Percentiles rank a stretch among this genome's conserved stretches.
Conservation (phyloP, 92 coral and sea anemone species). For the Paragorgia papillata region DNA sequence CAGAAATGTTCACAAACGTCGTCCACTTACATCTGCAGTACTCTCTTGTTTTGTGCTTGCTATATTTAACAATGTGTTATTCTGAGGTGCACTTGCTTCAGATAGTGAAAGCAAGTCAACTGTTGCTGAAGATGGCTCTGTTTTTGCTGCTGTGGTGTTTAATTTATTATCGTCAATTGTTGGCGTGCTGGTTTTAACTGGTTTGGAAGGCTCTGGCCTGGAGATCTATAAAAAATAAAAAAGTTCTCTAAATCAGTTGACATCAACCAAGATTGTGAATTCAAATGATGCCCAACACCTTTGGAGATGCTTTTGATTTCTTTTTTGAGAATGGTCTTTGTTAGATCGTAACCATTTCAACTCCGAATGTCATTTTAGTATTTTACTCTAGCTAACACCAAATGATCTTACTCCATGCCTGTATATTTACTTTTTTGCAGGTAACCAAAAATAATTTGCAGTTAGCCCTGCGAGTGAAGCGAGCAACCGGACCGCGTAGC, state of each 20-base stretch:
- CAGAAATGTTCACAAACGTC: not conserved
- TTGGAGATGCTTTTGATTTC: no score
- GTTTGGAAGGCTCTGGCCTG: slow-evolving; percentile 24
- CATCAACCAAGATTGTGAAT: not conserved
- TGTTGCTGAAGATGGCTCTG: slow-evolving; percentile 51
- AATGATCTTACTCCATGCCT: no score
- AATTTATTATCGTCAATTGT: slow-evolving; percentile 20
- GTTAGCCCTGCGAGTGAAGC: no score
- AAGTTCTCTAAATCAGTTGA: no score
- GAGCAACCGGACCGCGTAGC: no score
- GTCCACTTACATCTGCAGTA: slow-evolving; percentile 37
- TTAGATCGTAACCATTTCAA: no score
- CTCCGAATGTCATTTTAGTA: no score
- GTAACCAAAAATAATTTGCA: no score
- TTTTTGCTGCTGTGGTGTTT: slow-evolving; percentile 23
- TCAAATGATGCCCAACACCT: no score
- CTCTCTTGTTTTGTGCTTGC: not conserved
- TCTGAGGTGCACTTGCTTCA: slow-evolving; percentile 52
- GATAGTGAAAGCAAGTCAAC: slow-evolving; percentile 69
- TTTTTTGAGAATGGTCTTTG: no score
- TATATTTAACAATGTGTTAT: slow-evolving; percentile 26
- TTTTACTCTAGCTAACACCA: no score
- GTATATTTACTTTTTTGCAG: no score
- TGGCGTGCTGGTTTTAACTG: slow-evolving; percentile 57
- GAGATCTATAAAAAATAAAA: slow-evolving; percentile 1